A percentile compares a stretch with the other conserved stretches of the same genome.
Evolutionary conservation across 2,113 vertebrate genomes (phyloP).

Genomic region (Gnathonemus echidnorhynchus): DNA sequence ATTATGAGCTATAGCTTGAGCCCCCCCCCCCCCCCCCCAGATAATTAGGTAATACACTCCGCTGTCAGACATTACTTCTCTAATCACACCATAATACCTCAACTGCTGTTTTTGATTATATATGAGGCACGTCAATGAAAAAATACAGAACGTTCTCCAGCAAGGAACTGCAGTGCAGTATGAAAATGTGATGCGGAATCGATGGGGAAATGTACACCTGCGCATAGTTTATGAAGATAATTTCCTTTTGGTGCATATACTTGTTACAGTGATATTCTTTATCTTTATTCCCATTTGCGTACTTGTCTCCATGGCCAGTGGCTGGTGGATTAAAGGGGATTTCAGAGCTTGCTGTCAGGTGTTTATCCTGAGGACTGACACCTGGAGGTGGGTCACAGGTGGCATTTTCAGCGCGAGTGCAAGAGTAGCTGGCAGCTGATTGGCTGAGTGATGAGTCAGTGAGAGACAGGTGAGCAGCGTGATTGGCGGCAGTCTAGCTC

Average conservation of each 20-base stretch:
- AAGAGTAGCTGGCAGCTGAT: background rate
- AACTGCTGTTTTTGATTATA: background rate
- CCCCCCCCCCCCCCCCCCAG: background rate
- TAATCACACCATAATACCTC: background rate
- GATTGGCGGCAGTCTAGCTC: background rate
- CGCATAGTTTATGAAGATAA: background rate
- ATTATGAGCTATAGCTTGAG: background rate
- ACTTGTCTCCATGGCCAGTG: background rate
- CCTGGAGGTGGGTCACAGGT: background rate
- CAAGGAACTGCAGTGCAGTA: background rate
- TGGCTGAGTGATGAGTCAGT: background rate
- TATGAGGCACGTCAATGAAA: background rate
- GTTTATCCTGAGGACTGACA: background rate
- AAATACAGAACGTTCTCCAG: background rate
- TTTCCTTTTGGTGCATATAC: background rate
- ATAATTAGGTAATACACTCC: background rate
- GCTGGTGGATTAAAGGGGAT: background rate
- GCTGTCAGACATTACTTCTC: background rate
- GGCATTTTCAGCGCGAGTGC: background rate
- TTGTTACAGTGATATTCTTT: background rate
- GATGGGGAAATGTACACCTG: background rate
- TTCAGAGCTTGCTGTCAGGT: background rate
- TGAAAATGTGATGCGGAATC: background rate
- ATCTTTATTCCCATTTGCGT: background rate
- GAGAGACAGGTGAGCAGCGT: background rate